Evolutionary conservation across 2,113 vertebrate species (phyloP), one percentile per base, ranked within the genome.

Genomic region (Tachycineta bicolor): DNA sequence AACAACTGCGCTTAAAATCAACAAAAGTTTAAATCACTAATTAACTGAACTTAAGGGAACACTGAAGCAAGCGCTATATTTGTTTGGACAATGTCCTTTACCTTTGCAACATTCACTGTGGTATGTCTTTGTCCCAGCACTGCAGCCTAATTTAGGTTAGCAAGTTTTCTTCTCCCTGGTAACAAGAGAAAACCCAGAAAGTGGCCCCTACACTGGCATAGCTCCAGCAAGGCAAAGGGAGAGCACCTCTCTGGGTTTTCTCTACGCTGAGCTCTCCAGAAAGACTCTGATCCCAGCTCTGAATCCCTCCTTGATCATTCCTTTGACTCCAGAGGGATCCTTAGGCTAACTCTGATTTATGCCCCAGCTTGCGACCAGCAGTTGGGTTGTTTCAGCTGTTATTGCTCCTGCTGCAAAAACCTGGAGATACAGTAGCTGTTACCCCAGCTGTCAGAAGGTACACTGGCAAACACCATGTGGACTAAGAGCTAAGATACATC

Each of bases 321-420:
- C 82, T 87, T 85, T 73, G 67, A 96, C 82, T 97, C 86, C 95
- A 95, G 92, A 90, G 92, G 83, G 94, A 97, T 92, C 94, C 59
- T 96, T 46, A 90, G 79, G 79, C 88, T 92, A 73, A 65, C 34
- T 78, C 74, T 90, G 71, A 80, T 46, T 85, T 90, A 85, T 62
- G 37, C 67, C 92, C 58, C 70, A 52, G 70, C 0, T 83, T 76
- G 13, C n/a, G 67, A 73, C 55, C 58, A 83, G 52, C 41, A 83
- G 20, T 34, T 90, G 75, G 12, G 53, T 88, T 49, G 37, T 85
- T 88, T 74, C 67, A 83, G 53, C 37, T 58, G 13, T 43, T 83
- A n/a, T 0, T 85, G 55, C 59, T 94, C 37, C 63, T 58, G 58
- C 74, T 76, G 67, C 78, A 83, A 74, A 88, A 76, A 41, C 26